Evolutionary conservation across 2,113 vertebrate genomes (phyloP).

Genomic region (Pogona vitticeps): DNA sequence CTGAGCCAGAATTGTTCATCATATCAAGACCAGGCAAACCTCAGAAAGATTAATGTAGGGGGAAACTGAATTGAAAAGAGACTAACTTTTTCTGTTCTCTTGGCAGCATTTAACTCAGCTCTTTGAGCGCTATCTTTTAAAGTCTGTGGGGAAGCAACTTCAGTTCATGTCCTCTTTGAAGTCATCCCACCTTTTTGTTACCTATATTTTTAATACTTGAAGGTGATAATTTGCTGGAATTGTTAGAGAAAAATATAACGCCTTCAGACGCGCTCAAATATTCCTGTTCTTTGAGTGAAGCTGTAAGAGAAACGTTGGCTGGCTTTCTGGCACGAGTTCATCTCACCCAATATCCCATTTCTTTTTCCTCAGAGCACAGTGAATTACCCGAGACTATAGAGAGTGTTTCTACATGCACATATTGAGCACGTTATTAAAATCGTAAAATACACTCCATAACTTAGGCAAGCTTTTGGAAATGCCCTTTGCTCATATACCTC

Average conservation of each 20-base stretch:
- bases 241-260: not conserved
- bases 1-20: not conserved
- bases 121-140: constrained; percentile 31
- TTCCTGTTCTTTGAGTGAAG: not conserved
- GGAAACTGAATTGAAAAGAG: constrained; percentile 31
- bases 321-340: not conserved
- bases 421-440: not conserved
- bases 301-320: not conserved
- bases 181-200: not conserved
- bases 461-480: not conserved
- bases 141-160: constrained; percentile 2
- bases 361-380: not conserved
- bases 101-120: constrained; percentile 25
- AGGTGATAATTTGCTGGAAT: constrained; percentile 17
- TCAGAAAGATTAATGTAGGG: constrained; percentile 22
- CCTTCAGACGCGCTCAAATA: constrained; percentile 25
- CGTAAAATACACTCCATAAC: not conserved
- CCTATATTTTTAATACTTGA: constrained; percentile 23
- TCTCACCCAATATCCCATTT: not conserved
- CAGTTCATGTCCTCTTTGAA: not conserved
- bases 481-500: not conserved
- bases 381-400: not conserved
- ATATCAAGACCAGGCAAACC: constrained; percentile 1
- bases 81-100: constrained; percentile 41
- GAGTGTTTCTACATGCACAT: not conserved